These are phyloP conservation scores for Ormyrus nitidulus DNA, from an alignment of 2,888 invertebrate genomes.

Conservation along the genomic window DNA sequence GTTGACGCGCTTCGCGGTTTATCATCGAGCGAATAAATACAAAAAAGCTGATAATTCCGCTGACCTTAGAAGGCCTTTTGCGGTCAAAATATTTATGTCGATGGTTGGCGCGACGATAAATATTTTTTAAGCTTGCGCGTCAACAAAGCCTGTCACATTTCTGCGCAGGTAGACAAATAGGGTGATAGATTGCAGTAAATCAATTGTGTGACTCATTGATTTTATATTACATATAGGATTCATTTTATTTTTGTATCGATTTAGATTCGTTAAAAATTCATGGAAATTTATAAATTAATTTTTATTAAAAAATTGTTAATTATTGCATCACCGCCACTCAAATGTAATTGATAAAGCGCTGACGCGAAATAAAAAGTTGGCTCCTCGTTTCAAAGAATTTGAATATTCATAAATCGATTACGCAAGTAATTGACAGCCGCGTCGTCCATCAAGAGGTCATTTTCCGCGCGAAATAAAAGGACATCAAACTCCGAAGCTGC, in stretches of 20 bases:
- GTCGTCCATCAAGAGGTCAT: not conserved
- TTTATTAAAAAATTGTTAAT: too few species aligned
- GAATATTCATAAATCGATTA: constrained; percentile 1
- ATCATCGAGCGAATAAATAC: not conserved
- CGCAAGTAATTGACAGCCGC: constrained; percentile 12
- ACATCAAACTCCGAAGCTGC: not conserved
- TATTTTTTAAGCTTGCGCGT: constrained; percentile 1
- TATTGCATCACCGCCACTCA: too few species aligned
- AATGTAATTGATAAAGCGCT: too few species aligned
- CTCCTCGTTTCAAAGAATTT: too few species aligned
- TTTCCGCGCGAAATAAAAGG: constrained; percentile 13
- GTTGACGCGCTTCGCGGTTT: not conserved
- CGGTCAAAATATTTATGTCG: constrained; percentile 31
- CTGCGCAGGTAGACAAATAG: too few species aligned
- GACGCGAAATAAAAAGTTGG: too few species aligned
- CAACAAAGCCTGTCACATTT: not conserved
- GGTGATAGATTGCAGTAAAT: too few species aligned
- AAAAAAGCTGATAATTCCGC: constrained; percentile 9
- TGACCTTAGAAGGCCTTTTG: constrained; percentile 46
- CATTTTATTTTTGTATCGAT: too few species aligned
- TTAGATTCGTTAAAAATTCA: too few species aligned
- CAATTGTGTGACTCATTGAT: too few species aligned
- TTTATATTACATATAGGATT: too few species aligned
- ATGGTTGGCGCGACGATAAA: constrained; percentile 17
- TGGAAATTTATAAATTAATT: too few species aligned